These are phyloP conservation scores for Hepsetus odoe DNA, from an alignment of 2,113 vertebrate genomes.

Conservation along the genomic window DNA sequence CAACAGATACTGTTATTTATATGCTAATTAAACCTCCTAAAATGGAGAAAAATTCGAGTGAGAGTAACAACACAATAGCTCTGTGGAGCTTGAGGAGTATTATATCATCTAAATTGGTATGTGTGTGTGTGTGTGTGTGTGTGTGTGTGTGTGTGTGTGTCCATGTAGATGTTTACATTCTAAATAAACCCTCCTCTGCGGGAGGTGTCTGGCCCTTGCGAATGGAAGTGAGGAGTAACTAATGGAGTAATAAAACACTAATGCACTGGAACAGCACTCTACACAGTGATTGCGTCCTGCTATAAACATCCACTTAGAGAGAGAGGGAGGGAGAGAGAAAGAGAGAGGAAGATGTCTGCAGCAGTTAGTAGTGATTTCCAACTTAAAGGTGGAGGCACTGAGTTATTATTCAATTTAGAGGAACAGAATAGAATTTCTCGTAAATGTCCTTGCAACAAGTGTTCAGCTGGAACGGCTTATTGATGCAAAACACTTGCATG, in stretches of 20 bases:
- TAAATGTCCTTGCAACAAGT: constrained; percentile 5
- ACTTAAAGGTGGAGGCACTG: constrained; percentile 11
- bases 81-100: constrained; percentile 14
- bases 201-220: constrained; percentile 1
- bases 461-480: background rate
- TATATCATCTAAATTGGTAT: constrained; percentile 25
- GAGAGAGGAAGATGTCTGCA: constrained; percentile 24
- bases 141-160: background rate
- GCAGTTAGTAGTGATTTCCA: constrained; percentile 11
- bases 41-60: background rate
- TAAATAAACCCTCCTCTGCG: constrained; percentile 10
- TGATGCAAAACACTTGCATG: background rate
- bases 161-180: constrained; percentile 7
- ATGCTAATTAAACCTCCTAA: constrained; percentile 17
- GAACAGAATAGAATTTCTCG: constrained; percentile 13
- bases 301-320: constrained; percentile 39
- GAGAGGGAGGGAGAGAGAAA: background rate
- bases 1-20: constrained; percentile 11
- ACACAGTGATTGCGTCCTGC: constrained; percentile 41
- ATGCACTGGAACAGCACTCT: constrained; percentile 43
- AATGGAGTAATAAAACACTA: constrained; percentile 46
- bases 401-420: constrained; percentile 38
- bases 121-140: background rate
- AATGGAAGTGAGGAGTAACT: constrained; percentile 34
- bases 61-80: background rate